Conservation (phyloP, 2,888 invertebrate species). For the Drosophila lacicola region DNA sequence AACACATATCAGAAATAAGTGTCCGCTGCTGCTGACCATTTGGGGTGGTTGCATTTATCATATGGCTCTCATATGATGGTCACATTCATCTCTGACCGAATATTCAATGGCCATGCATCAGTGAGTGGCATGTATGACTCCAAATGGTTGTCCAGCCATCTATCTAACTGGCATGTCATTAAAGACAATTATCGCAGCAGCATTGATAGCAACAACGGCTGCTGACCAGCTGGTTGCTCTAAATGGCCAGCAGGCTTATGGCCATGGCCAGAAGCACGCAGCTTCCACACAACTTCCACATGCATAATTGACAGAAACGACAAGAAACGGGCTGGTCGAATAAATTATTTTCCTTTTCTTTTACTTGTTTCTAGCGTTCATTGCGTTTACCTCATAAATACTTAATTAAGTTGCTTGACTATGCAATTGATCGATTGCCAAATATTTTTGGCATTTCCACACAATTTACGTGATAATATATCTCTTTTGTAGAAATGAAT, state of each 20-base stretch:
- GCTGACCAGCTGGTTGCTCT: not conserved
- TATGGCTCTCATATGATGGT: not conserved
- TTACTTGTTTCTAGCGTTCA: too few relatives aligned
- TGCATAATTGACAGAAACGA: constrained; percentile 43
- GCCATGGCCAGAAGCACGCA: constrained; percentile 34
- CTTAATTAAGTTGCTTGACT: constrained; percentile 18
- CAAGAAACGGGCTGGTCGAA: constrained; percentile 18
- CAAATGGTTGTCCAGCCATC: constrained; percentile 17
- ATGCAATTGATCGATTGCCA: constrained; percentile 12
- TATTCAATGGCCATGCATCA: constrained; percentile 25
- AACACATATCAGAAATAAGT: not conserved
- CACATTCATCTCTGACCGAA: not conserved
- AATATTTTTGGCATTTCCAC: constrained; percentile 4
- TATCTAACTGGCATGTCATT: constrained; percentile 30
- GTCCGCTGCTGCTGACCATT: constrained; percentile 1
- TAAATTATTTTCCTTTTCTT: not conserved
- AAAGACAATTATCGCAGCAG: constrained; percentile 41
- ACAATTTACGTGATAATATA: not conserved
- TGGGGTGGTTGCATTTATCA: constrained; percentile 12
- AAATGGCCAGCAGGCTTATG: not conserved
- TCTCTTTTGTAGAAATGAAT: too few relatives aligned
- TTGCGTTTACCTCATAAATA: constrained; percentile 19
- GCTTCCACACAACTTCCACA: constrained; percentile 14
- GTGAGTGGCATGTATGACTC: constrained; percentile 30
- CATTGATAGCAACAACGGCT: not conserved